Base-by-base conservation (phyloP, 2,888 invertebrate species). In the Reticulitermes lucifugus region DNA sequence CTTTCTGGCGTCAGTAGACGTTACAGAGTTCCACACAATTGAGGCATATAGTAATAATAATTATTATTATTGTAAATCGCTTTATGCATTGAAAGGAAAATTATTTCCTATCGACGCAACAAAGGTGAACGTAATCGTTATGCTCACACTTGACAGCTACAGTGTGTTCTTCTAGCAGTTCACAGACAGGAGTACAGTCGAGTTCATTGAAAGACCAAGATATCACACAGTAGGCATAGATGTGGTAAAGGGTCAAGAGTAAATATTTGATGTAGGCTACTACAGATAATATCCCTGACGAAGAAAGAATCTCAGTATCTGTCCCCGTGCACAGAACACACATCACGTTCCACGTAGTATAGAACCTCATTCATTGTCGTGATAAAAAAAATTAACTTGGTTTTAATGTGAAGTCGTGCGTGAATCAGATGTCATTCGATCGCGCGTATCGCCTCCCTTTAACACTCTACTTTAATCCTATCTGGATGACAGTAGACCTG, bases 341-440 rank as follows among this genome's bases (percentile, higher is more conserved):
- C n/a, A 65, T 65, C 25, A n/a, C 65, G n/a, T 25, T 7, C 65
- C 9, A 9, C 14, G 65, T 65, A 65, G n/a, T n/a, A 65, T n/a
- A 25, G 65, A 10, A 65, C 7, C 65, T n/a, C 46, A 77, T 46
- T 77, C 77, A 46, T 46, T 77, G 46, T 46, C n/a, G 43, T 51
- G 77, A 77, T 77, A 77, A 18, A 77, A 79, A 79, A 81, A 70
- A 43, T 81, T 81, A 81, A 81, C 81, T 70, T 81, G 81, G 81
- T 81, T 81, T 81, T 81, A 81, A 43, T 81, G 81, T 81, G 81
- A 81, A 81, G 70, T 81, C 70, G 81, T 81, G 81, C 70, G 81
- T 81, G 84, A 84, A 84, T 84, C 84, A 79, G 84, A 83, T 73
- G 79, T 71, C 73, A 73, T 71, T 46, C 41, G 55, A 51, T 59